A percentile compares a stretch with the other conserved stretches of the same genome.
phyloP scores from a whole-genome alignment of 2,888 invertebrate species.

The Caenorhabditis sp. region DNA sequence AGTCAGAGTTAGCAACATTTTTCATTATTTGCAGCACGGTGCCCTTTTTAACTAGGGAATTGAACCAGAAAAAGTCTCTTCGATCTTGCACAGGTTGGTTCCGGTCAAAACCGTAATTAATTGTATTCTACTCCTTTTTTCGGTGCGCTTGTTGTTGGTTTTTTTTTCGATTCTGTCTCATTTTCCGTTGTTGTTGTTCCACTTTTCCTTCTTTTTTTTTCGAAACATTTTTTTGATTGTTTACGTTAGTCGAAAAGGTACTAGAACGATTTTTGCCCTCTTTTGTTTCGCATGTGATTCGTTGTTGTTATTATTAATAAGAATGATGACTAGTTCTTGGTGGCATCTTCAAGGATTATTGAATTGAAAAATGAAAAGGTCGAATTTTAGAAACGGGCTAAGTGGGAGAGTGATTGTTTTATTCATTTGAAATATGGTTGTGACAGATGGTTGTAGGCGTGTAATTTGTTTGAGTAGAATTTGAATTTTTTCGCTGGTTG shows the following conservation, averaged over 20 bases:
- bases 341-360: not conserved
- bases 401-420: not conserved
- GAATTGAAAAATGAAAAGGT: not conserved
- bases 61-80: not conserved
- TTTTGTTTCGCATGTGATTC: not conserved
- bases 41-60: not conserved
- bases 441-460: no score
- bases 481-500: no score
- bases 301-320: not conserved
- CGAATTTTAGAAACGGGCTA: not conserved
- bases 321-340: not conserved
- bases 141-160: not conserved
- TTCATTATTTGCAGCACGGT: no score
- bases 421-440: no score
- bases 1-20: no score
- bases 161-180: not conserved
- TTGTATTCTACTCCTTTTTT: not conserved
- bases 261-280: not conserved
- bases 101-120: not conserved
- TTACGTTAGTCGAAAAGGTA: no score
- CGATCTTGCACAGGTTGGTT: not conserved
- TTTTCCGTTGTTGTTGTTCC: not conserved
- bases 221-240: not conserved
- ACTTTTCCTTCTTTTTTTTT: not conserved
- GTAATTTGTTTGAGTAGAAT: no score